A percentile compares a stretch with the other conserved stretches of the same genome.
Conservation (phyloP, 2,113 vertebrate genomes). For the Semnornis frantzii region DNA sequence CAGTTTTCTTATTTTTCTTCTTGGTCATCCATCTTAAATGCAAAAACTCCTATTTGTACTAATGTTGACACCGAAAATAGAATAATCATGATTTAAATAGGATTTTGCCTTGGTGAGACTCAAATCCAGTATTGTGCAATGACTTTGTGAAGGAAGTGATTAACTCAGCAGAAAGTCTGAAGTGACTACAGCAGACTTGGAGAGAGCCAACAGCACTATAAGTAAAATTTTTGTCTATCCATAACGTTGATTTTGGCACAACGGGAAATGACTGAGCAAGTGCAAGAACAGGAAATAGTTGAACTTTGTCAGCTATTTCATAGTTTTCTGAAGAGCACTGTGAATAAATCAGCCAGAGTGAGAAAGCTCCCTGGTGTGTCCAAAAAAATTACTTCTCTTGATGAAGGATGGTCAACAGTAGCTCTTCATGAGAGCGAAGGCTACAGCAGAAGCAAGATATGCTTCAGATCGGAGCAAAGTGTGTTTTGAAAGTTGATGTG, state of each 20-base stretch:
- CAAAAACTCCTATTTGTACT: background rate
- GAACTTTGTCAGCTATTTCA: background rate
- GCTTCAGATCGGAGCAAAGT: background rate
- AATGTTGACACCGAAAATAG: background rate
- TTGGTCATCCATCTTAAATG: background rate
- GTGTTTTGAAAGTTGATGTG: background rate
- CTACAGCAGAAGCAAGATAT: background rate
- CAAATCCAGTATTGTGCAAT: background rate
- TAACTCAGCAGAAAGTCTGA: background rate
- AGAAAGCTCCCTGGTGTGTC: background rate
- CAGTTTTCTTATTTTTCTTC: background rate
- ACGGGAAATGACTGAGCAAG: slow-evolving; percentile 8
- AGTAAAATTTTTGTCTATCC: slow-evolving; percentile 3
- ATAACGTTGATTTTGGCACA: slow-evolving; percentile 2
- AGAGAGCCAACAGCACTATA: background rate
- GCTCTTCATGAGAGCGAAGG: background rate
- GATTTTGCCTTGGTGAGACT: background rate
- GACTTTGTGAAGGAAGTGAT: background rate
- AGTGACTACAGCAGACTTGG: slow-evolving; percentile 15
- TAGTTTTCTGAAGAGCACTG: background rate
- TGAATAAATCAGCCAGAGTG: background rate
- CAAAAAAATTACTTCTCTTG: background rate
- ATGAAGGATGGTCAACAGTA: background rate
- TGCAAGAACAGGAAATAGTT: background rate
- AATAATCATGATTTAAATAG: background rate